phyloP scores from a whole-genome alignment of 1,140 invertebrate genomes.

The Pseudomyrmex concolor region DNA sequence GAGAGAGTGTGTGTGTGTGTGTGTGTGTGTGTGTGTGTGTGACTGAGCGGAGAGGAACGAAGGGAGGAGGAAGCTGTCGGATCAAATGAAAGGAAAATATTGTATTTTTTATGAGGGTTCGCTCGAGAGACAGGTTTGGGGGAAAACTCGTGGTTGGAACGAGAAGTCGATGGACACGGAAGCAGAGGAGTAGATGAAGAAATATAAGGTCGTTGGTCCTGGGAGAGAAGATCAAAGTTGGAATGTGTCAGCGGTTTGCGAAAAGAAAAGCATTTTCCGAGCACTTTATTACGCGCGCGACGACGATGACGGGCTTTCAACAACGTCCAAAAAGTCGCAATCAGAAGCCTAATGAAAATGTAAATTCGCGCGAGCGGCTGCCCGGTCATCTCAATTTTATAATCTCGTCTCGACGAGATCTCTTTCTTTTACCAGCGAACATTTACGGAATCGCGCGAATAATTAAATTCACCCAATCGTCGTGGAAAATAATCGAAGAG shows the following conservation, averaged over 20 bases:
- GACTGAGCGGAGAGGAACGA: neutral
- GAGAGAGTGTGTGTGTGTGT: too few species aligned
- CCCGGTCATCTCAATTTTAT: conserved; percentile 33
- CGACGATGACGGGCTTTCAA: conserved; percentile 43
- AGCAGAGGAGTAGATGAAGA: neutral
- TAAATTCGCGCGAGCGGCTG: conserved; percentile 50
- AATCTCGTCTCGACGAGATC: conserved; percentile 11
- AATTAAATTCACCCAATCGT: conserved; percentile 27
- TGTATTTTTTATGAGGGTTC: conserved; percentile 73
- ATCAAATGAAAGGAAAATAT: conserved; percentile 73
- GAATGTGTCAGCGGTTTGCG: conserved; percentile 39
- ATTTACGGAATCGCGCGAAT: neutral
- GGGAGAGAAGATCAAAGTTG: conserved; percentile 69
- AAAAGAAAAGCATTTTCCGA: conserved; percentile 53
- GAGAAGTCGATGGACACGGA: neutral
- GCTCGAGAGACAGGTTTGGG: conserved; percentile 26
- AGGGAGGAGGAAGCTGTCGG: conserved; percentile 11
- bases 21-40: too few species aligned
- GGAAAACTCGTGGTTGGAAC: conserved; percentile 2
- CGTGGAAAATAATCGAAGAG: conserved; percentile 21
- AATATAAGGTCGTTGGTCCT: conserved; percentile 4
- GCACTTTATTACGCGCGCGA: conserved; percentile 64
- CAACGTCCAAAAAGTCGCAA: conserved; percentile 37
- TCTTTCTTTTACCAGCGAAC: conserved; percentile 24
- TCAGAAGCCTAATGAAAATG: conserved; percentile 68